These are phyloP conservation scores for Alces alces DNA, from an alignment of 2,113 vertebrate genomes.

Conservation along the genomic window DNA sequence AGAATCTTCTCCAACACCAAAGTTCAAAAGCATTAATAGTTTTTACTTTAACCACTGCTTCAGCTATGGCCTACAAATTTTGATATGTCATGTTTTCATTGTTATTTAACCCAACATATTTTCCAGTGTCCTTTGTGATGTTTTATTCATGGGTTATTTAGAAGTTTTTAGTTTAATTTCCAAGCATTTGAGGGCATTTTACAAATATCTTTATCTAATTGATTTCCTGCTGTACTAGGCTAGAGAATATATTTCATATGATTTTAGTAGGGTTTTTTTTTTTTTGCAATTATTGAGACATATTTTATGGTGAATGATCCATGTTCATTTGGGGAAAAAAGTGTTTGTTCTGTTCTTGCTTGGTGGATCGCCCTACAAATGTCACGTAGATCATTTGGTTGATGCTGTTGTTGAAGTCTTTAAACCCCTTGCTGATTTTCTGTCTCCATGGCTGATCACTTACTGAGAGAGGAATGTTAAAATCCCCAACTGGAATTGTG, in stretches of 20 bases:
- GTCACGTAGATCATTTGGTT: neutral
- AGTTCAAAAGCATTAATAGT: neutral
- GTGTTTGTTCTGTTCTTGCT: no score
- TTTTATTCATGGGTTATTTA: neutral
- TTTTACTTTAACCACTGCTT: neutral
- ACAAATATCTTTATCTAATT: neutral
- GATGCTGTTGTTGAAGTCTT: neutral
- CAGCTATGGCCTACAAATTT: neutral
- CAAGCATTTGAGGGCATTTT: neutral
- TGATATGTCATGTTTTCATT: neutral
- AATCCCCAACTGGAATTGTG: no score
- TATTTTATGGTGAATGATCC: neutral
- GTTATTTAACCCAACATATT: neutral
- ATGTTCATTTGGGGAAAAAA: neutral
- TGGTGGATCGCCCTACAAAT: neutral
- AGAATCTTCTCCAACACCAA: neutral
- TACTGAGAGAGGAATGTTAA: neutral
- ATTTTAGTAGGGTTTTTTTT: neutral
- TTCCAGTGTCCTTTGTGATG: neutral
- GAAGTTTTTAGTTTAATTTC: neutral
- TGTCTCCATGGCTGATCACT: accelerated
- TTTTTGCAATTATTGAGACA: neutral
- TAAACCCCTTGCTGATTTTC: neutral
- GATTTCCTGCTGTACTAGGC: neutral
- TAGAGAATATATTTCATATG: neutral